Base-by-base conservation (phyloP, 2,113 vertebrate species). In the Tachycineta bicolor region DNA sequence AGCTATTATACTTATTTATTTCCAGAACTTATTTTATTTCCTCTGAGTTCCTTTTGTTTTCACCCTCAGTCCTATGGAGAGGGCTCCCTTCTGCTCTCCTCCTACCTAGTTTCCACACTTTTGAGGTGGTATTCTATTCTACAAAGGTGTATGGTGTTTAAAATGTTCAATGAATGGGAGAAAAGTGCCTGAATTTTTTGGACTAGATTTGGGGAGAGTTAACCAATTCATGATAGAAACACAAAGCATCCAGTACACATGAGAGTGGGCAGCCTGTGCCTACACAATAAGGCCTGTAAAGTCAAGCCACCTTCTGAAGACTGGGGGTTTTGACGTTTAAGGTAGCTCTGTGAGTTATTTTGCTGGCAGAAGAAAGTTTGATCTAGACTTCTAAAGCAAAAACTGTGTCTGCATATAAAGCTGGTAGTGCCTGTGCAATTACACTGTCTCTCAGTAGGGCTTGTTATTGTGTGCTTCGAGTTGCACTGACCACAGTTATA, bases 71-170 rank as follows among this genome's bases (percentile, higher is more conserved):
- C 13, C 39, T 29, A 63, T 1, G 2, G 21, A 70, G 19, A 18
- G 26, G 1, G 5, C 3, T 70, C 9, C 6, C 4, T 10, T 41
- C 8, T 49, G 11, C 8, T 44, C 8, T 14, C 2, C 1, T 3
- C 2, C 4, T n/a, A 11, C 14, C 9, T 6, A 8, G 11, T n/a
- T 23, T 3, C 4, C 6, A 26, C 9, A 12, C 5, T 75, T 73
- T 33, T 64, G 17, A 83, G 41, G 14, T 21, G 12, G 4, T 39
- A n/a, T 39, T 22, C 9, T 76, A 8, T 68, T 73, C 16, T 62
- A 1, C 24, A n/a, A 76, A 67, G 20, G 4, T 34, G 1, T 37
- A 16, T 10, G 5, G 3, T 31, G 11, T 43, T 86, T 34, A 46
- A 65, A 12, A 41, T 46, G 3, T 11, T 46, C 21, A 43, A 0